Evolutionary conservation across 92 coral and sea anemone species (phyloP), one percentile per base, ranked within the genome.

Genomic region (Palythoa heliodiscus): DNA sequence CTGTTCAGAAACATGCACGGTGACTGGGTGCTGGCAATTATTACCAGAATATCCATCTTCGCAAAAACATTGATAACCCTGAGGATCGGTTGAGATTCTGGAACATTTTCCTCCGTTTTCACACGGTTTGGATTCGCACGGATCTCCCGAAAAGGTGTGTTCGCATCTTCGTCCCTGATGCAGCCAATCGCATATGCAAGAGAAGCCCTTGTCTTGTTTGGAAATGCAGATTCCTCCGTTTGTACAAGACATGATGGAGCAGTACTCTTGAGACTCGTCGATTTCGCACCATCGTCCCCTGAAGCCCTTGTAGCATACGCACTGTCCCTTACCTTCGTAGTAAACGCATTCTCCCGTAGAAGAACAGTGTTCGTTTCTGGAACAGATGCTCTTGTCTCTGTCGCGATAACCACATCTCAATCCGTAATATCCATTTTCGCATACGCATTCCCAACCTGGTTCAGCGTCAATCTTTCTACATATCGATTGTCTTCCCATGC

Each of bases 81-180:
- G 16, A 1, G 19, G 5, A n/a, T 68, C n/a, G 73, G 73, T 11
- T 2, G n/a, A 37, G 8, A 37, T 11, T n/a, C 38, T 15, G 3
- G 73, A 68, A 68, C 73, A 68, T 68, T 68, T 68, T n/a, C 73
- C 73, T 15, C 73, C 73, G 73, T 68, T 68, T 68, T 68, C 73
- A n/a, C 73, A 68, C 3, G 73, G 73, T n/a, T 68, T 68, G n/a
- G 73, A 68, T 15, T 68, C 73, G 73, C 73, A 68, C n/a, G 73
- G 73, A n/a, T 68, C 3, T 15, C 73, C 73, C n/a, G 73, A 68
- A 68, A 11, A 68, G n/a, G 14, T 20, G 73, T 68, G 73, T 20
- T 68, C 73, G 73, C 73, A 68, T 11, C 73, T 37, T 68, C 2
- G 38, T 15, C 73, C 73, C n/a, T 68, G 73, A n/a, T 68, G n/a